Base-by-base conservation (phyloP, 2,797 vertebrate genomes). In the Ispidina picta region DNA sequence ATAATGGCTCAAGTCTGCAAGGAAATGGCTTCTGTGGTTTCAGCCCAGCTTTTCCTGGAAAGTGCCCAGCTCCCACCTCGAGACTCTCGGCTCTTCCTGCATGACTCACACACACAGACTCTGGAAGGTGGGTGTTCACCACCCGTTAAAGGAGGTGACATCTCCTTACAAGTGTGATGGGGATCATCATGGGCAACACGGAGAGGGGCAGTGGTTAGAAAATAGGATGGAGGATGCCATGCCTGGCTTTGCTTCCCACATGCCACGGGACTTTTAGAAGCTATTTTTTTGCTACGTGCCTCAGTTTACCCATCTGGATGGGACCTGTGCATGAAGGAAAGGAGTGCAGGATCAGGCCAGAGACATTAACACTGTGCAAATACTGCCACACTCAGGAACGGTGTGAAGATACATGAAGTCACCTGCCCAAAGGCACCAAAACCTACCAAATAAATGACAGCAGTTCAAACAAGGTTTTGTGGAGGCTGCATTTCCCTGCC, bases 351-450 rank as follows among this genome's bases (percentile, higher is more conserved):
- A 83, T 71, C 62, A 49, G 66, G 19, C 70, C 79, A 8, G 66
- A 26, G 91, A 43, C 75, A 91, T 35, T 62, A 92, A 96, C 48
- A 4, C 91, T 96, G 95, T 90, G 94, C 86, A 90, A 87, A 96
- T 29, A 92, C 65, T 96, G 95, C 95, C 95, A 95, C 95, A 77
- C 94, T 83, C 92, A 96, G 94, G 96, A 94, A 15, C 17, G 59
- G 93, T 85, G 72, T 15, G 91, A 96, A 92, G 92, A 94, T 92
- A 95, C 92, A 94, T 58, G 12, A 68, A 62, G 81, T 75, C 16
- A 92, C 88, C 91, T 80, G 43, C 81, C 83, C 88, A 46, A 56
- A 94, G 78, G 64, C 62, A 63, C 52, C 85, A 28, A 44, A 59
- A 21, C 84, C 94, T n/a, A 23, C 0, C 1, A 39, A 17, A 2